phyloP scores from a whole-genome alignment of 2,113 vertebrate species.

The Clupea harengus region DNA sequence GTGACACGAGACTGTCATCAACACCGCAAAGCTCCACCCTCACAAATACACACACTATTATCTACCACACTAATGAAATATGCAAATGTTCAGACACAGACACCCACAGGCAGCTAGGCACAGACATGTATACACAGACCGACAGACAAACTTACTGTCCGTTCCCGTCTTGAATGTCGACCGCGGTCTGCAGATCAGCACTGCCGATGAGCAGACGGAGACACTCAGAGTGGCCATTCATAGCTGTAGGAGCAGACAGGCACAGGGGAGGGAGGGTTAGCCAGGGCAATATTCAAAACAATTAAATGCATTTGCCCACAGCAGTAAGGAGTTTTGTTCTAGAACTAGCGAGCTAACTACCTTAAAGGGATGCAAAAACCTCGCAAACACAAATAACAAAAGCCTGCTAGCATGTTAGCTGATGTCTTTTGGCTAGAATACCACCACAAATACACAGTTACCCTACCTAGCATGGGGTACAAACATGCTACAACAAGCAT shows the following conservation, averaged over 20 bases:
- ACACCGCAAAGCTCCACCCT: too few relatives aligned
- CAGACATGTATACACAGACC: background rate
- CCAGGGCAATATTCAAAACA: background rate
- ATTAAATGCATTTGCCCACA: background rate
- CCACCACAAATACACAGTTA: background rate
- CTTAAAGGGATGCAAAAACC: background rate
- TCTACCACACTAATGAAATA: too few relatives aligned
- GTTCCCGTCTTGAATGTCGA: slow-evolving; percentile 94
- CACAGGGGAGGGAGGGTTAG: background rate
- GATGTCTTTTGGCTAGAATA: background rate
- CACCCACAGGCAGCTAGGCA: too few relatives aligned
- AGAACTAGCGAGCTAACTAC: background rate
- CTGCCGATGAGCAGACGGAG: slow-evolving; percentile 93
- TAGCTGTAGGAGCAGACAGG: slow-evolving; percentile 69
- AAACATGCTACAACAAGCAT: background rate
- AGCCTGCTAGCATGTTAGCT: background rate
- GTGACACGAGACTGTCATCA: too few relatives aligned
- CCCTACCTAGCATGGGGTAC: background rate
- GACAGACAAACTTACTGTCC: slow-evolving; percentile 83
- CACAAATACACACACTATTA: too few relatives aligned
- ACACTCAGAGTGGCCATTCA: slow-evolving; percentile 96
- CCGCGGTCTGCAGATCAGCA: slow-evolving; percentile 88
- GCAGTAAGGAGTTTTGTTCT: too few relatives aligned
- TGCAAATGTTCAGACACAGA: too few relatives aligned
- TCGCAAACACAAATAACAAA: background rate